These are phyloP conservation scores for Tarsius wallacei DNA, from an alignment of 2,797 vertebrate species.

Conservation along the genomic window DNA sequence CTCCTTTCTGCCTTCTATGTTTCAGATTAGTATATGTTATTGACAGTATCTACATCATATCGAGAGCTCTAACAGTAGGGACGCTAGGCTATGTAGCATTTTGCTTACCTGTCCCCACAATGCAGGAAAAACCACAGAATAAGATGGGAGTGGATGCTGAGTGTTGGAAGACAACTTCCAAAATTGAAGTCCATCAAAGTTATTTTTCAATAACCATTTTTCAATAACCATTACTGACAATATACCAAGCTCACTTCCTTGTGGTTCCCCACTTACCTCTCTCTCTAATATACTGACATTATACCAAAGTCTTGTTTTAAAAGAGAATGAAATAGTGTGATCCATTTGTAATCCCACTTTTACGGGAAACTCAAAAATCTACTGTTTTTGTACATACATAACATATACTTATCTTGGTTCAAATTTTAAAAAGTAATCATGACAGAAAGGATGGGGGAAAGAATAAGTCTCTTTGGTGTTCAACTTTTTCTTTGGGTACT, in stretches of 20 bases:
- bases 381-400: neutral
- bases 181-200: neutral
- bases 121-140: neutral
- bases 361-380: neutral
- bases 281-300: neutral
- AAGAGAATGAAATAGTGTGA: neutral
- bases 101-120: neutral
- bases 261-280: neutral
- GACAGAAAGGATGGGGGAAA: constrained; percentile 5
- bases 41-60: neutral
- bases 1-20: neutral
- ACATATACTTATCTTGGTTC: neutral
- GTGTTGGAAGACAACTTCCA: neutral
- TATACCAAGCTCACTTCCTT: neutral
- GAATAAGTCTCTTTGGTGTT: neutral
- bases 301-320: constrained; percentile 34
- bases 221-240: neutral
- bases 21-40: neutral
- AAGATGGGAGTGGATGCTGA: neutral
- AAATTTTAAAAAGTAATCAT: constrained; percentile 24
- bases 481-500: constrained; percentile 9
- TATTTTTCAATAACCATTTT: neutral
- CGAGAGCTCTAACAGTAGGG: neutral
- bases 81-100: neutral
- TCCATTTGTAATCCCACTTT: neutral